Conservation (phyloP, 2,888 invertebrate species). For the Drosophila neonasuta region DNA sequence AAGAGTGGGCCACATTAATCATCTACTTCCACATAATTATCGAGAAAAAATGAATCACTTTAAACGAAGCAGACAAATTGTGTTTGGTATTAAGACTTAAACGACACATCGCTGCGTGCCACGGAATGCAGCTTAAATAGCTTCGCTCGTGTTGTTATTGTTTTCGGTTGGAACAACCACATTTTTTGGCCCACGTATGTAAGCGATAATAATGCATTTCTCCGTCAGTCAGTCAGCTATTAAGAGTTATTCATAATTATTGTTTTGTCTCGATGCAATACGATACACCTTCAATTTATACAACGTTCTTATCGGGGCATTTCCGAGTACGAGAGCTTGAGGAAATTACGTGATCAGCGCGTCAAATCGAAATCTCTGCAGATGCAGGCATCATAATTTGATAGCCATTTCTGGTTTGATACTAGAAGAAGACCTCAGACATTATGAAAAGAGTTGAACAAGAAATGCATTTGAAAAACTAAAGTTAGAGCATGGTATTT, state of each 20-base stretch:
- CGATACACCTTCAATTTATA: constrained; percentile 23
- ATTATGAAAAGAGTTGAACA: constrained; percentile 22
- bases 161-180: neutral
- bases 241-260: constrained; percentile 28
- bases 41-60: constrained; percentile 46
- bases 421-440: constrained; percentile 34
- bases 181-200: constrained; percentile 31
- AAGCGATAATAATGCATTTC: constrained; percentile 14
- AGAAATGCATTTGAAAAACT: constrained; percentile 39
- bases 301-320: constrained; percentile 45
- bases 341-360: constrained; percentile 62
- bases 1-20: constrained; percentile 43
- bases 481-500: constrained; percentile 32
- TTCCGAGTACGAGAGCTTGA: constrained; percentile 58
- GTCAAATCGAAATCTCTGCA: constrained; percentile 42
- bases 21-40: constrained; percentile 37
- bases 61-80: constrained; percentile 33
- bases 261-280: constrained; percentile 20
- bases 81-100: constrained; percentile 16
- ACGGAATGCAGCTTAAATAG: constrained; percentile 38
- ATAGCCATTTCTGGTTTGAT: constrained; percentile 67
- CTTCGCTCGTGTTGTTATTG: constrained; percentile 14
- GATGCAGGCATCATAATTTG: constrained; percentile 49
- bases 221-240: constrained; percentile 8
- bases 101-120: constrained; percentile 29